phyloP scores from a whole-genome alignment of 2,113 vertebrate genomes.

The Nothocercus nigrocapillus region DNA sequence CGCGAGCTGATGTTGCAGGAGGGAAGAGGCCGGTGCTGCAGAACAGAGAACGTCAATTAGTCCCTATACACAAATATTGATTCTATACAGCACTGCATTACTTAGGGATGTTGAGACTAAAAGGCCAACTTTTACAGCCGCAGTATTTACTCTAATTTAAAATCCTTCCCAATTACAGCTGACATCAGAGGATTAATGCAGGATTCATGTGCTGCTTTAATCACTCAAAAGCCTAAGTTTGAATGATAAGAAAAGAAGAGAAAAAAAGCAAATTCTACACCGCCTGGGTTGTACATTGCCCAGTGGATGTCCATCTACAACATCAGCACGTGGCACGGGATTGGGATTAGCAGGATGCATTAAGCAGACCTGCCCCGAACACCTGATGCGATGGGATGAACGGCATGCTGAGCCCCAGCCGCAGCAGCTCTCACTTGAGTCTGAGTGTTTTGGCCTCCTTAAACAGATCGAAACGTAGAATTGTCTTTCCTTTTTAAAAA shows the following conservation, averaged over 20 bases:
- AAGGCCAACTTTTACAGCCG: not conserved
- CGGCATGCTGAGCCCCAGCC: not conserved
- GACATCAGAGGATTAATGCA: not conserved
- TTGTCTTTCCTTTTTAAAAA: not conserved
- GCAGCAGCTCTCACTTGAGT: not conserved
- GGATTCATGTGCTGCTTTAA: not conserved
- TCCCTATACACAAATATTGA: not conserved
- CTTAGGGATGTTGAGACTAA: not conserved
- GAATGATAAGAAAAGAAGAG: not conserved
- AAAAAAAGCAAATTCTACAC: not conserved
- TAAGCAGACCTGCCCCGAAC: not conserved
- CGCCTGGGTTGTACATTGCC: not conserved
- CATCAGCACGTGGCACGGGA: not conserved
- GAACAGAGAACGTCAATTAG: not conserved
- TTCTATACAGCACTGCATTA: not conserved
- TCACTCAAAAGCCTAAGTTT: not conserved
- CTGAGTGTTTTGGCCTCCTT: not conserved
- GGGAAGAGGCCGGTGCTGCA: too few relatives aligned
- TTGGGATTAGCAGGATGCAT: not conserved
- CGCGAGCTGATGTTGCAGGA: not conserved
- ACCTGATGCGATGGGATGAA: not conserved
- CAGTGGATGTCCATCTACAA: not conserved
- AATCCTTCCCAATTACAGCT: not conserved
- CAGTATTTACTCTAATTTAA: constrained; percentile 30
- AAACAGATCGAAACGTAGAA: not conserved